phyloP scores from a whole-genome alignment of 2,888 invertebrate genomes.

The Acleris cristana region DNA sequence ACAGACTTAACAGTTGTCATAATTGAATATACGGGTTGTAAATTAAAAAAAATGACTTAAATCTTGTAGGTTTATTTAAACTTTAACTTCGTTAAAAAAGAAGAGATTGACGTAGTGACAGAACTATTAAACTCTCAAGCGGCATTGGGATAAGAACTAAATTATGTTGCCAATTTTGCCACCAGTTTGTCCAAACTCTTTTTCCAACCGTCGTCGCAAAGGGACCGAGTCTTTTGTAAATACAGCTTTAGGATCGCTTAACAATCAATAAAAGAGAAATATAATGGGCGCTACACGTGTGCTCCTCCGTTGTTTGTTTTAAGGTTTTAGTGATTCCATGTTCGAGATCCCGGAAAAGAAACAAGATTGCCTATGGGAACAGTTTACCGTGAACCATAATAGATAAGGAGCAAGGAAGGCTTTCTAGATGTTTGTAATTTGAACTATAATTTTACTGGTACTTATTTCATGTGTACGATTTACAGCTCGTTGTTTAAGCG shows the following conservation, averaged over 20 bases:
- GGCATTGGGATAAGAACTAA: too few species aligned
- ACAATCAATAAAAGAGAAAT: constrained; percentile 54
- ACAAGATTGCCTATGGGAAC: constrained; percentile 37
- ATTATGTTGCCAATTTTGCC: too few species aligned
- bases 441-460: constrained; percentile 1
- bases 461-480: neutral
- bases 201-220: too few species aligned
- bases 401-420: constrained; percentile 9
- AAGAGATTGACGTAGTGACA: too few species aligned
- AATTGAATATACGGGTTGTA: too few species aligned
- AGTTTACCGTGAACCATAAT: constrained; percentile 28
- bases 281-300: constrained; percentile 48
- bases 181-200: too few species aligned
- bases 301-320: constrained; percentile 58
- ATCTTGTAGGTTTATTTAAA: too few species aligned
- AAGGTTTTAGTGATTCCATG: constrained; percentile 47
- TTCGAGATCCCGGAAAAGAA: constrained; percentile 53
- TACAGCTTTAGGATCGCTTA: constrained; percentile 44
- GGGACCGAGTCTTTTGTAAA: constrained; percentile 30
- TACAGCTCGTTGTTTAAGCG: neutral
- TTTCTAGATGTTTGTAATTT: constrained; percentile 9
- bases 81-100: too few species aligned
- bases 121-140: too few species aligned
- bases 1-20: too few species aligned
- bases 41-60: too few species aligned